These are phyloP conservation scores for Motacilla alba DNA, from an alignment of 2,113 vertebrate species.

Conservation along the genomic window DNA sequence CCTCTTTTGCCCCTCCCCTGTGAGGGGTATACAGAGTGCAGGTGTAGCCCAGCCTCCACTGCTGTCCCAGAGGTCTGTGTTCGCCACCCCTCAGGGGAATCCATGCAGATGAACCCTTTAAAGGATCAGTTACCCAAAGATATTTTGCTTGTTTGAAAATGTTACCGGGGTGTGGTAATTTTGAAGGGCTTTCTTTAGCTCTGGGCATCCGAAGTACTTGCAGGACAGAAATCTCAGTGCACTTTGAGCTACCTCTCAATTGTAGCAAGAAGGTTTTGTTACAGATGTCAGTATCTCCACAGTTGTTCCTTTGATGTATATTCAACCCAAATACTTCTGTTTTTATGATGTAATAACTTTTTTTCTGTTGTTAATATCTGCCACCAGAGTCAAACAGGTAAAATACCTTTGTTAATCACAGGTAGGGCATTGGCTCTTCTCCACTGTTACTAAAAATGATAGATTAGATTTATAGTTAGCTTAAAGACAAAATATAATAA, in stretches of 20 bases:
- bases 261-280: not conserved
- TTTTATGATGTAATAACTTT: not conserved
- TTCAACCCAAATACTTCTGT: not conserved
- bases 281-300: rapidly evolving
- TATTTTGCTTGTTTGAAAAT: not conserved
- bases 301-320: not conserved
- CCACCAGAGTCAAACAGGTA: not conserved
- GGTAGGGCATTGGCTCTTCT: not conserved
- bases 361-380: not conserved
- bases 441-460: not conserved
- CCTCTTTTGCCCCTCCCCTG: not conserved
- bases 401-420: not conserved
- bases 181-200: not conserved
- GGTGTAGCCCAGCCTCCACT: not conserved
- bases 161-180: not conserved
- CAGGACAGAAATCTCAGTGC: not conserved
- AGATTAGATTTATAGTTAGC: not conserved
- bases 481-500: not conserved
- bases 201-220: not conserved
- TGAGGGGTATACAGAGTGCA: not conserved
- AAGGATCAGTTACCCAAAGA: not conserved
- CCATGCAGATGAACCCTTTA: not conserved
- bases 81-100: not conserved
- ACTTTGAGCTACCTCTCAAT: not conserved
- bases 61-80: not conserved